Conservation (phyloP, 1,140 invertebrate genomes). For the Scaptomyza pallida region DNA sequence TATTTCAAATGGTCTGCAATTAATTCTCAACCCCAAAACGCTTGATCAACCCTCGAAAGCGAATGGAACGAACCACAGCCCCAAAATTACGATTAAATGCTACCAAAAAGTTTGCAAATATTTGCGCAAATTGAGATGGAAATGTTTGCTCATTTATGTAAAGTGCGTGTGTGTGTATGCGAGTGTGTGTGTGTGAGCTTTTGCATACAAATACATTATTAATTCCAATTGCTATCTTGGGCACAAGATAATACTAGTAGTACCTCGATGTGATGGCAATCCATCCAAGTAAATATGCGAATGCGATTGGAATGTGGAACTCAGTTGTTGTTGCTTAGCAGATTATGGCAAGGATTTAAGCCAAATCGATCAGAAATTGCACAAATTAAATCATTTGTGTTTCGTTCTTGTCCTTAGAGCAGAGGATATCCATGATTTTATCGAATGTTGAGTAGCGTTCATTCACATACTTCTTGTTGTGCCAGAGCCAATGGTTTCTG, state of each 20-base stretch:
- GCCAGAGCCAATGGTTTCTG: not conserved
- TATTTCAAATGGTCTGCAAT: constrained; percentile 62
- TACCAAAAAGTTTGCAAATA: constrained; percentile 38
- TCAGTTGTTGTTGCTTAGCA: not conserved
- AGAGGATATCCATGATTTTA: no score
- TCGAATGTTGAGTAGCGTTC: no score
- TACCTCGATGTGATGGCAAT: not conserved
- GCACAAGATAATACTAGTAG: not conserved
- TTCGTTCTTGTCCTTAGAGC: no score
- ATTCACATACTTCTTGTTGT: no score
- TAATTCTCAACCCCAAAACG: constrained; percentile 37
- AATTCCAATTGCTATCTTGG: constrained; percentile 15
- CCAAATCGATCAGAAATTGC: not conserved
- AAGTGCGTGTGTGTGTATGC: constrained; percentile 1
- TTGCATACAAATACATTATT: constrained; percentile 22
- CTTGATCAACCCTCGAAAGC: not conserved
- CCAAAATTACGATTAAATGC: constrained; percentile 9
- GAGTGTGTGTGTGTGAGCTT: not conserved
- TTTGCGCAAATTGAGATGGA: constrained; percentile 32
- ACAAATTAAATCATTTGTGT: no score
- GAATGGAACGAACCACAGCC: not conserved
- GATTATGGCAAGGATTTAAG: not conserved
- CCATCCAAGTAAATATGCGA: not conserved
- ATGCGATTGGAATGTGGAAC: no score
- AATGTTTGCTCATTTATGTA: constrained; percentile 42